These are phyloP conservation scores for Meiosimyza decipiens DNA, from an alignment of 2,888 invertebrate genomes.

Conservation along the genomic window DNA sequence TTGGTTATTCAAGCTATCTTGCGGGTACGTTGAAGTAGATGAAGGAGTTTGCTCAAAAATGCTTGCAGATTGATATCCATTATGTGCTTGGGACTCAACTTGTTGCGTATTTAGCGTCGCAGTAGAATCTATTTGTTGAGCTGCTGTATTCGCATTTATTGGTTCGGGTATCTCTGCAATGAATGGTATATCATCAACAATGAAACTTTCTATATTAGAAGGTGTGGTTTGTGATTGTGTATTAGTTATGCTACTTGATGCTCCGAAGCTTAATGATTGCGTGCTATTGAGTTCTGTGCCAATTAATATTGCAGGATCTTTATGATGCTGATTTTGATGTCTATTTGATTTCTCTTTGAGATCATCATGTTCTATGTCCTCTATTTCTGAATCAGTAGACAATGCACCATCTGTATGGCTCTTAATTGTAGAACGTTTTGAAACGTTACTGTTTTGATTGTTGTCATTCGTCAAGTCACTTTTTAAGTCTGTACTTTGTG, in stretches of 20 bases:
- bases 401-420: not conserved
- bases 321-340: too few relatives aligned
- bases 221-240: slow-evolving; percentile 1
- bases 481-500: slow-evolving; percentile 2
- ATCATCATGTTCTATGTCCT: not conserved
- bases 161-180: slow-evolving; percentile 11
- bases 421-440: not conserved
- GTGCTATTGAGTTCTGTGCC: too few relatives aligned
- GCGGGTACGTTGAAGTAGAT: too few relatives aligned
- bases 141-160: not conserved
- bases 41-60: too few relatives aligned
- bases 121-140: not conserved
- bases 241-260: slow-evolving; percentile 21
- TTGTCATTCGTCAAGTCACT: not conserved
- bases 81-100: too few relatives aligned
- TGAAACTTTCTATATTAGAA: not conserved
- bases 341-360: not conserved
- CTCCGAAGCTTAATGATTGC: not conserved
- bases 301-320: too few relatives aligned
- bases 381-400: not conserved
- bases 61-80: too few relatives aligned
- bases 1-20: too few relatives aligned
- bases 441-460: not conserved
- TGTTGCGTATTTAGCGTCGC: not conserved
- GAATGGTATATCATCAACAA: not conserved